A percentile compares a stretch with the other conserved stretches of the same genome.
These are phyloP conservation scores for Hycleus phaleratus DNA, from an alignment of 1,140 invertebrate species.

Conservation along the genomic window DNA sequence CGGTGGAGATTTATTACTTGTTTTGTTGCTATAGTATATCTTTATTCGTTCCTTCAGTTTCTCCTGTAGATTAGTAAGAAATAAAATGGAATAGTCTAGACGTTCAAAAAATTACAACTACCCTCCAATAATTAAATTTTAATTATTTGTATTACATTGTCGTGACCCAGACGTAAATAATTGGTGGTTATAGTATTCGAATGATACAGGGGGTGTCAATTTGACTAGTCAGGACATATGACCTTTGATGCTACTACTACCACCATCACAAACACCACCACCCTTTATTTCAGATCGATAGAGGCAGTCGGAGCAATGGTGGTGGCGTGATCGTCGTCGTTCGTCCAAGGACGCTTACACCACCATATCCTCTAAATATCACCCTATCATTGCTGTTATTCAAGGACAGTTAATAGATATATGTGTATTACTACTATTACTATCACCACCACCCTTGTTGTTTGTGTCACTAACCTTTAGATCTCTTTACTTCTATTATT, in stretches of 20 bases:
- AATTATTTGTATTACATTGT: no score
- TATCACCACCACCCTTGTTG: background rate
- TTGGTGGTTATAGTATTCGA: no score
- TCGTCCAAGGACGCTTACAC: slow-evolving; percentile 16
- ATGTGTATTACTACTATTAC: background rate
- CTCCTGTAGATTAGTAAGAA: no score
- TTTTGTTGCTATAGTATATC: no score
- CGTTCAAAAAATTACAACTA: no score
- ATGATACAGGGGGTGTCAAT: background rate
- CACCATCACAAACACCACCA: background rate
- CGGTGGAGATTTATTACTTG: no score
- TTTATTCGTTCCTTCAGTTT: no score
- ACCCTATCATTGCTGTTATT: slow-evolving; percentile 7
- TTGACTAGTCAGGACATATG: slow-evolving; percentile 8
- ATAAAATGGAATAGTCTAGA: no score
- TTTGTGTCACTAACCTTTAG: background rate
- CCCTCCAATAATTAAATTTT: no score
- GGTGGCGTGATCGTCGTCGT: no score
- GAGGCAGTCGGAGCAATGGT: slow-evolving; percentile 23
- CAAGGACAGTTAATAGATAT: slow-evolving; percentile 13
- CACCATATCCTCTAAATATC: slow-evolving; percentile 13
- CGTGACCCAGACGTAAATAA: no score
- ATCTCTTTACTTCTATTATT: background rate
- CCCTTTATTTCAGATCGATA: slow-evolving; percentile 15
- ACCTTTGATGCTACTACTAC: slow-evolving; percentile 1